A percentile compares a stretch with the other conserved stretches of the same genome.
Evolutionary conservation across 2,888 invertebrate genomes (phyloP).

Genomic region (Idaea aversata): DNA sequence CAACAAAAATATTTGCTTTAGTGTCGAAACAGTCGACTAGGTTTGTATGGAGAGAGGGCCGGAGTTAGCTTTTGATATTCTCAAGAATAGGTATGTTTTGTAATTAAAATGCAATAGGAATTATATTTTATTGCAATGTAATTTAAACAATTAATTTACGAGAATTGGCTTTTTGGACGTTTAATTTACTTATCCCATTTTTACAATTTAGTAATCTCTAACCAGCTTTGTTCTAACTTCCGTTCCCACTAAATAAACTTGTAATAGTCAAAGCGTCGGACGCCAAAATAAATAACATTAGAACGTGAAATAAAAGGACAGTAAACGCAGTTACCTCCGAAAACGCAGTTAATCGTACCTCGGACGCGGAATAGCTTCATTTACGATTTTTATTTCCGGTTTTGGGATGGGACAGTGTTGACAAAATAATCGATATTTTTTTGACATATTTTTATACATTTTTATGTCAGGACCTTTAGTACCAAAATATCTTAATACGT

Average conservation of each 20-base stretch:
- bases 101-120: too few species aligned
- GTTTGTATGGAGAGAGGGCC: too few species aligned
- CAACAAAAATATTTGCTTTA: too few species aligned
- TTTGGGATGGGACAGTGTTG: constrained; percentile 43
- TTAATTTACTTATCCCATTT: not conserved
- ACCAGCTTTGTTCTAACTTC: not conserved
- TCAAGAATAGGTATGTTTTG: too few species aligned
- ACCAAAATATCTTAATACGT: too few species aligned
- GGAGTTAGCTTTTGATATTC: too few species aligned
- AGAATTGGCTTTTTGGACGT: too few species aligned
- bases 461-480: too few species aligned
- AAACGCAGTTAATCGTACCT: constrained; percentile 74
- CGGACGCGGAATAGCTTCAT: constrained; percentile 74
- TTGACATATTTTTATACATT: too few species aligned
- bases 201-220: not conserved
- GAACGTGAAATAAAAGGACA: constrained; percentile 78
- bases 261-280: not conserved
- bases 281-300: constrained; percentile 63
- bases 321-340: constrained; percentile 63
- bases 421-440: constrained; percentile 6
- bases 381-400: constrained; percentile 78
- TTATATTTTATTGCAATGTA: too few species aligned
- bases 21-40: too few species aligned
- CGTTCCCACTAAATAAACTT: not conserved
- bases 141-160: too few species aligned